A percentile compares a stretch with the other conserved stretches of the same genome.
Evolutionary conservation across 1,140 invertebrate genomes (phyloP).

Genomic region (Wasmannia auropunctata): DNA sequence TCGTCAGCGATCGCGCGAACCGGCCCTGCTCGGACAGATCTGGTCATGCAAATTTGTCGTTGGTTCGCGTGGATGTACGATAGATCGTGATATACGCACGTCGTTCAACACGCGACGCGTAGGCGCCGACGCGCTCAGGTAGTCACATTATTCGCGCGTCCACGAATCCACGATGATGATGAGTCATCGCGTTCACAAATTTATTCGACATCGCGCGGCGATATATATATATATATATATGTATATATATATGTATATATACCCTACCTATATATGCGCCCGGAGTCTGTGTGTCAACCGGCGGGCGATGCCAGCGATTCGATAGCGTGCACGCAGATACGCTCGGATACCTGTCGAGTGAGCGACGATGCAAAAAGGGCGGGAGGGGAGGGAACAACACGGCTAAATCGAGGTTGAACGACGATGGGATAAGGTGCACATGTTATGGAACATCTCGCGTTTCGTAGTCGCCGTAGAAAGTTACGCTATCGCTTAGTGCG

Average conservation of each 20-base stretch:
- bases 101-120: conserved; percentile 23
- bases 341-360: conserved; percentile 42
- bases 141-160: conserved; percentile 57
- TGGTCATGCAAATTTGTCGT: conserved; percentile 50
- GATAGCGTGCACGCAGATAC: conserved; percentile 27
- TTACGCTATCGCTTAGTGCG: conserved; percentile 1
- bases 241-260: no score
- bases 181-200: conserved; percentile 36
- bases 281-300: conserved; percentile 10
- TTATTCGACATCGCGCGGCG: conserved; percentile 26
- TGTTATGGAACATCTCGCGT: conserved; percentile 1
- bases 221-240: no score
- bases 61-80: conserved; percentile 25
- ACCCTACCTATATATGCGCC: no score
- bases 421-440: conserved; percentile 19
- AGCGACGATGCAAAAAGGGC: conserved; percentile 32
- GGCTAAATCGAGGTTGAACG: conserved; percentile 40
- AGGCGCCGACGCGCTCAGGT: conserved; percentile 43
- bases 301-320: background rate
- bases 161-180: conserved; percentile 21
- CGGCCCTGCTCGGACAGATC: background rate
- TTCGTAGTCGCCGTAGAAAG: background rate
- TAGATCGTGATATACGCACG: conserved; percentile 19
- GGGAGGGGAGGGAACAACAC: background rate
- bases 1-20: background rate